A percentile compares a stretch with the other conserved stretches of the same genome.
These are phyloP conservation scores for Pomacea canaliculata DNA, from an alignment of 2,888 invertebrate species.

Conservation along the genomic window DNA sequence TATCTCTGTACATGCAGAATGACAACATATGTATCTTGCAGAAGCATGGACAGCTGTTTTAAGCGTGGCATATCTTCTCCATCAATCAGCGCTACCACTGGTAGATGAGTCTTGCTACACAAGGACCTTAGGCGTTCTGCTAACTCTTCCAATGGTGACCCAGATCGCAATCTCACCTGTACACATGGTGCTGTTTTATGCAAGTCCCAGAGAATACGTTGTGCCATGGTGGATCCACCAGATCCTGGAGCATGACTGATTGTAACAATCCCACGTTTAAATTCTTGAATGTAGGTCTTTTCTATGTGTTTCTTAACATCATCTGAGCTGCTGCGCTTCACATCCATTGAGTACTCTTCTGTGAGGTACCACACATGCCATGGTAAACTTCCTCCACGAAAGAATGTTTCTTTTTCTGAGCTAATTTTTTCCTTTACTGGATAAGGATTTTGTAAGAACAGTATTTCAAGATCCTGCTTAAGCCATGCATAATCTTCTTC, in stretches of 20 bases:
- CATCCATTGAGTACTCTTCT: conserved; percentile 37
- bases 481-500: conserved; percentile 36
- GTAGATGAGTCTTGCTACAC: conserved; percentile 37
- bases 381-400: conserved; percentile 41
- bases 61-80: conserved; percentile 45
- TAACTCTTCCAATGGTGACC: conserved; percentile 32
- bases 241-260: conserved; percentile 44
- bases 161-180: conserved; percentile 36
- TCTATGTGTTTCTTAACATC: conserved; percentile 22
- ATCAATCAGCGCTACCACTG: conserved; percentile 41
- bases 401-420: conserved; percentile 41
- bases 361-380: conserved; percentile 44
- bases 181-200: conserved; percentile 38
- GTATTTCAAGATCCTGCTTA: conserved; percentile 38
- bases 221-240: conserved; percentile 47
- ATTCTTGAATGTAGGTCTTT: conserved; percentile 18
- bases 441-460: conserved; percentile 34
- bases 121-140: conserved; percentile 33
- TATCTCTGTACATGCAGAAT: conserved; percentile 39
- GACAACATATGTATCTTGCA: conserved; percentile 28
- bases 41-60: conserved; percentile 24
- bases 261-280: conserved; percentile 35
- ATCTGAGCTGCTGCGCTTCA: conserved; percentile 34
- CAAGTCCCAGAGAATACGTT: conserved; percentile 45
- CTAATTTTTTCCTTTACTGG: conserved; percentile 28